Evolutionary conservation across 2,888 invertebrate genomes (phyloP).

Genomic region (Amphimallon solstitiale): DNA sequence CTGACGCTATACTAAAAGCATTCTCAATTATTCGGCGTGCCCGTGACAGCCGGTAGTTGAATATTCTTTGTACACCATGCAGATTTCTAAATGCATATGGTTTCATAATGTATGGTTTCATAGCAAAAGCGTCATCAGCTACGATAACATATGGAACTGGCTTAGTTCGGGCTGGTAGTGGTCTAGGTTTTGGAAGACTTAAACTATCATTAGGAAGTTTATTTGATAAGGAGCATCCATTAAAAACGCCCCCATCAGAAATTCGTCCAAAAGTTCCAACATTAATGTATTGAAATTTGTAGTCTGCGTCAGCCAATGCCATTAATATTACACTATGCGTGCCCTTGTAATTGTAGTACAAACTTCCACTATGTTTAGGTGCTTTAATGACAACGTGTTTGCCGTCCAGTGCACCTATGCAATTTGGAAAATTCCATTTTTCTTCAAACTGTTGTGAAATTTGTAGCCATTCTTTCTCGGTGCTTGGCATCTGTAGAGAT

Average conservation of each 20-base stretch:
- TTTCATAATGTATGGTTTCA: conserved; percentile 37
- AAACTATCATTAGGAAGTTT: background rate
- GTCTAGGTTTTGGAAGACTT: background rate
- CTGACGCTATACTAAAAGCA: conserved; percentile 24
- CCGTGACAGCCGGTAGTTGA: conserved; percentile 8
- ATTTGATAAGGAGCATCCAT: background rate
- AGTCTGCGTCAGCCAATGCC: conserved; percentile 14
- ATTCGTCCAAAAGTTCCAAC: conserved; percentile 25
- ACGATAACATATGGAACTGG: conserved; percentile 13
- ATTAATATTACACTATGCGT: conserved; percentile 10
- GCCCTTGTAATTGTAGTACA: too few relatives aligned
- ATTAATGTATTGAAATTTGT: conserved; percentile 25
- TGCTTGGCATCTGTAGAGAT: too few relatives aligned
- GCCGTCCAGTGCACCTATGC: too few relatives aligned
- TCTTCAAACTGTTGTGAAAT: too few relatives aligned
- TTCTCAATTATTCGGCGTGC: conserved; percentile 1
- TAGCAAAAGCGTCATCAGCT: conserved; percentile 17
- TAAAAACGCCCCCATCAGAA: conserved; percentile 21
- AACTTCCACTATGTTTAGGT: too few relatives aligned
- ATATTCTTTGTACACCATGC: conserved; percentile 15
- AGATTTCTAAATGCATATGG: conserved; percentile 34
- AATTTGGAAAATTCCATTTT: too few relatives aligned
- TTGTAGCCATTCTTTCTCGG: too few relatives aligned
- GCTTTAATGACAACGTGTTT: too few relatives aligned
- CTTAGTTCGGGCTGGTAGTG: conserved; percentile 16